Evolutionary conservation across 2,888 invertebrate genomes (phyloP).

Genomic region (Drosophila fulvimacula): DNA sequence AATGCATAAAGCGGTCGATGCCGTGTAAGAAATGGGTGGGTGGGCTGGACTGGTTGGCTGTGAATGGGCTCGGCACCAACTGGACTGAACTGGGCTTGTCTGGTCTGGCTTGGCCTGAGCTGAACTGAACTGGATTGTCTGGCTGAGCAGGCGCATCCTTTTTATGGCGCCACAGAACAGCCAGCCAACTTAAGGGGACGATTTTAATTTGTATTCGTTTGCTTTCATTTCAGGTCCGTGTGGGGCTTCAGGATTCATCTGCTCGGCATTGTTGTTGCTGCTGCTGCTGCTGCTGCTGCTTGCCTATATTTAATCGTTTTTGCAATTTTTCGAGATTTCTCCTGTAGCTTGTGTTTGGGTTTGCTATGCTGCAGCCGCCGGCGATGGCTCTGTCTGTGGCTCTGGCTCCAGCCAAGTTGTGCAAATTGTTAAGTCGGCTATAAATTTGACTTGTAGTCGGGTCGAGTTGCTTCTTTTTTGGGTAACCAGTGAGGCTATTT

Average conservation of each 20-base stretch:
- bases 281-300: constrained; percentile 27
- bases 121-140: constrained; percentile 50
- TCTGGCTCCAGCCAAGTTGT: constrained; percentile 37
- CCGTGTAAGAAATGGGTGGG: constrained; percentile 27
- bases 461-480: constrained; percentile 47
- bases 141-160: constrained; percentile 57
- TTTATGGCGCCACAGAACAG: constrained; percentile 70
- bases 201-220: constrained; percentile 84
- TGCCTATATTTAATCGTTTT: constrained; percentile 75
- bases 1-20: constrained; percentile 71
- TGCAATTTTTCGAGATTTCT: constrained; percentile 69
- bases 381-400: constrained; percentile 13
- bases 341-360: constrained; percentile 56
- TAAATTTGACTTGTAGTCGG: constrained; percentile 81
- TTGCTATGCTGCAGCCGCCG: constrained; percentile 25
- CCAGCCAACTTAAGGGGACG: constrained; percentile 68
- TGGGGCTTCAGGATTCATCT: constrained; percentile 32
- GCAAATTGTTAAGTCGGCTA: constrained; percentile 83
- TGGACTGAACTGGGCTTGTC: constrained; percentile 10
- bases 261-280: constrained; percentile 38
- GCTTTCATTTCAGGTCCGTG: constrained; percentile 71
- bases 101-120: constrained; percentile 25
- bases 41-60: constrained; percentile 17
- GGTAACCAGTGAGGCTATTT: constrained; percentile 71
- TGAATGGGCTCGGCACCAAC: constrained; percentile 22